Conservation (phyloP, 1,140 invertebrate species). For the Dendrolimus punctatus region DNA sequence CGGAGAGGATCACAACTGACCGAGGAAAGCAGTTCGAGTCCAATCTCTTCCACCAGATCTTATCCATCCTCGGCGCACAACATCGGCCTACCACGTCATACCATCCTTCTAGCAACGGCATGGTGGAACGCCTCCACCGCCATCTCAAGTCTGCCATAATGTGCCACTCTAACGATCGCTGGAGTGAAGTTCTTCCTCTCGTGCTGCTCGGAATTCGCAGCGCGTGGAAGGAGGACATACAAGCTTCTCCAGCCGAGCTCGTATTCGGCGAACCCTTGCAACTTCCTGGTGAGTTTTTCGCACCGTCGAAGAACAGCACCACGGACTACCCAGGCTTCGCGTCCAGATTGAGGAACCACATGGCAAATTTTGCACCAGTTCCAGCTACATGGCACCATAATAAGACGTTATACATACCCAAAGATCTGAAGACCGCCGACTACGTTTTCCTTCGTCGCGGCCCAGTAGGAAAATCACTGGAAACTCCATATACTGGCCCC, state of each 20-base stretch:
- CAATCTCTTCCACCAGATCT: neutral
- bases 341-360: neutral
- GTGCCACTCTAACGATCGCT: no score
- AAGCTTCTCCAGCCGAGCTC: no score
- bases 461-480: neutral
- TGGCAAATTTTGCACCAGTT: neutral
- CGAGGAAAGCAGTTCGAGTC: constrained; percentile 4
- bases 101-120: neutral
- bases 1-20: constrained; percentile 3
- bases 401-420: neutral
- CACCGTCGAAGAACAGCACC: neutral
- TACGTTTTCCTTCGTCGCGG: constrained; percentile 1
- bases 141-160: no score
- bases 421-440: neutral
- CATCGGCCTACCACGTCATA: neutral
- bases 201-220: no score
- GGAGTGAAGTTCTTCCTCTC: no score
- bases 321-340: neutral
- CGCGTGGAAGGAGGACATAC: no score
- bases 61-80: neutral
- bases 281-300: no score
- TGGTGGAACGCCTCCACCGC: no score
- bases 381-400: neutral
- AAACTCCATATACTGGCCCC: constrained; percentile 10
- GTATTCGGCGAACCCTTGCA: no score